A percentile compares a stretch with the other conserved stretches of the same genome.
Conservation (phyloP, 2,113 vertebrate genomes). For the Notothenia rossii region DNA sequence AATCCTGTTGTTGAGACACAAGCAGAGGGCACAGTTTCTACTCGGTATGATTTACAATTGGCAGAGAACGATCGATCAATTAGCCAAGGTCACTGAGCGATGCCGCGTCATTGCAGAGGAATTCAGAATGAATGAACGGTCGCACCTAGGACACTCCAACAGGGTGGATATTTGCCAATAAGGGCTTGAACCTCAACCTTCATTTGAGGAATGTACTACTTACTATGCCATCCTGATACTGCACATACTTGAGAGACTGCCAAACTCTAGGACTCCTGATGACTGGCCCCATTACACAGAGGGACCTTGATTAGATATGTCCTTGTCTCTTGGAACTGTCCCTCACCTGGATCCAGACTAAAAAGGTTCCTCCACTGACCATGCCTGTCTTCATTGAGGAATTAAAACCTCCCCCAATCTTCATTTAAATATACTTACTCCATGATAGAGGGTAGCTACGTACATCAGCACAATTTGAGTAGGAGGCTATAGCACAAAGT, state of each 20-base stretch:
- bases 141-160: constrained; percentile 14
- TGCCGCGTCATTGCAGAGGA: background rate
- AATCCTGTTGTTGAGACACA: background rate
- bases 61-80: constrained; percentile 18
- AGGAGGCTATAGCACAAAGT: no score
- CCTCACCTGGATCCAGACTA: constrained; percentile 1
- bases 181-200: constrained; percentile 14
- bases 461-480: no score
- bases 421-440: background rate
- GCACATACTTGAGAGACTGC: background rate
- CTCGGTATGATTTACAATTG: constrained; percentile 34
- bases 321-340: constrained; percentile 12
- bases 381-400: background rate
- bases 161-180: constrained; percentile 25
- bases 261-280: background rate
- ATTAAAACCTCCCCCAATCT: background rate
- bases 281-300: background rate
- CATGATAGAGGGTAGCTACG: background rate
- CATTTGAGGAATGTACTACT: background rate
- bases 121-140: background rate
- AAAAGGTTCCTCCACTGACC: background rate
- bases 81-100: constrained; percentile 22
- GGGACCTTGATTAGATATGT: background rate
- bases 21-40: background rate
- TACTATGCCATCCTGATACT: background rate